phyloP scores from a whole-genome alignment of 1,140 invertebrate species.

The Psix sp. region DNA sequence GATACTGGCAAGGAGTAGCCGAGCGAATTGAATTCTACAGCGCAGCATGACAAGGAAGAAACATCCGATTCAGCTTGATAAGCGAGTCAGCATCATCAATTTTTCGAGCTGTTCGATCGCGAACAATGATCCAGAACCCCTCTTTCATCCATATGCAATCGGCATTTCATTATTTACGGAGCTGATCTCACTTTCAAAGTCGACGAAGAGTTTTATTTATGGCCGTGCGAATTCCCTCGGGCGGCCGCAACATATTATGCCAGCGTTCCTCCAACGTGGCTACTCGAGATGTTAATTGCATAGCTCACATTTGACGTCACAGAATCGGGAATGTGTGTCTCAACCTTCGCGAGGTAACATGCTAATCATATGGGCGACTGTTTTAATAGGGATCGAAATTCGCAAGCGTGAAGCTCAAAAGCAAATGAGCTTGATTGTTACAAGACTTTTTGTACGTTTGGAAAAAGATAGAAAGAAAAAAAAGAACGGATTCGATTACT shows the following conservation, averaged over 20 bases:
- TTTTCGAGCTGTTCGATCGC: slow-evolving; percentile 8
- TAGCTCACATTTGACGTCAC: slow-evolving; percentile 32
- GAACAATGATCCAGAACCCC: slow-evolving; percentile 19
- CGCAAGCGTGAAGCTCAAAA: no score
- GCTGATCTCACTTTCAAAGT: slow-evolving; percentile 35
- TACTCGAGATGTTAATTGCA: slow-evolving; percentile 33
- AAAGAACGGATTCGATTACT: no score
- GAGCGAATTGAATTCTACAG: no score
- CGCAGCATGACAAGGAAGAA: no score
- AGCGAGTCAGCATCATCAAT: slow-evolving; percentile 3
- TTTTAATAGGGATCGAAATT: no score
- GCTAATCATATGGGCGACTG: slow-evolving; percentile 26
- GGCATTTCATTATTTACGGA: slow-evolving; percentile 29
- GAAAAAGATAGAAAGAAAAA: no score
- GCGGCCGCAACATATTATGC: slow-evolving; percentile 14
- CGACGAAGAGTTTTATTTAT: slow-evolving; percentile 12
- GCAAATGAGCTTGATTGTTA: no score
- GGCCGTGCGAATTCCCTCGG: slow-evolving; percentile 2
- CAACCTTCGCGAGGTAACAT: slow-evolving; percentile 20
- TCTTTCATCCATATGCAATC: slow-evolving; percentile 31
- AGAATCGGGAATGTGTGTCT: slow-evolving; percentile 18
- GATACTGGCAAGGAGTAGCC: not conserved
- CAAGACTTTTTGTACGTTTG: no score
- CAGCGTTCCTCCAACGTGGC: slow-evolving; percentile 6
- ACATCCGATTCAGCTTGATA: not conserved